phyloP scores from a whole-genome alignment of 2,888 invertebrate species.

The Eulithis prunata region DNA sequence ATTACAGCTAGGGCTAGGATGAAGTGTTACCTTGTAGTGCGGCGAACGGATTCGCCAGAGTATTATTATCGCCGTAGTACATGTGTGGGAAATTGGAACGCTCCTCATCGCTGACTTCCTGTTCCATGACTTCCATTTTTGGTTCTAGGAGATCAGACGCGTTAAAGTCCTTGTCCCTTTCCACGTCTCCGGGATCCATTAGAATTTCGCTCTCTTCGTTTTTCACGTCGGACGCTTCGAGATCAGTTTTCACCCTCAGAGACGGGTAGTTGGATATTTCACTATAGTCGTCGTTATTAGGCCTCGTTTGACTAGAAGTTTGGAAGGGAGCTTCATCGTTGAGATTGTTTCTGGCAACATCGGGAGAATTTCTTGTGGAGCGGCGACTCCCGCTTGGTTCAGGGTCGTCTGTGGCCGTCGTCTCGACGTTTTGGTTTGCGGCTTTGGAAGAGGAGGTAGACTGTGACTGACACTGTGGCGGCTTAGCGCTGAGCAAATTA shows the following conservation, averaged over 20 bases:
- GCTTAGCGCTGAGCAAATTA: conserved; percentile 84
- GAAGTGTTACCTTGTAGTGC: conserved; percentile 68
- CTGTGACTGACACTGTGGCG: conserved; percentile 71
- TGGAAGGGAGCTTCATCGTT: conserved; percentile 82
- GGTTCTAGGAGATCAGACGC: conserved; percentile 84
- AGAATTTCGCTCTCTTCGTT: conserved; percentile 78
- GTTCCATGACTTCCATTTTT: conserved; percentile 90
- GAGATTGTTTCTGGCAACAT: conserved; percentile 84
- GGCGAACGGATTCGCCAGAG: conserved; percentile 80
- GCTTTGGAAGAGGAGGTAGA: conserved; percentile 84
- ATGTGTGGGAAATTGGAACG: conserved; percentile 73
- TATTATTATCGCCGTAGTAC: conserved; percentile 75
- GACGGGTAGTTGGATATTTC: conserved; percentile 79
- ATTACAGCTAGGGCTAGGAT: background rate
- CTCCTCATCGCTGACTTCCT: conserved; percentile 88
- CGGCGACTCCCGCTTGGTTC: conserved; percentile 77
- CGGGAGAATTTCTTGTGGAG: conserved; percentile 81
- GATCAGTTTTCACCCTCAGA: conserved; percentile 83
- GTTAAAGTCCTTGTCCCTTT: conserved; percentile 75
- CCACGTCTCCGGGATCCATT: conserved; percentile 77
- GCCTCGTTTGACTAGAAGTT: conserved; percentile 84
- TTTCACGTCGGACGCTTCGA: conserved; percentile 81
- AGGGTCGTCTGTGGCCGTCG: conserved; percentile 75
- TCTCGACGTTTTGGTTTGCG: conserved; percentile 83
- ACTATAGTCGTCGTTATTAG: conserved; percentile 83